Evolutionary conservation across 2,888 invertebrate genomes (phyloP).

Genomic region (Leptinotarsa tumamoca): DNA sequence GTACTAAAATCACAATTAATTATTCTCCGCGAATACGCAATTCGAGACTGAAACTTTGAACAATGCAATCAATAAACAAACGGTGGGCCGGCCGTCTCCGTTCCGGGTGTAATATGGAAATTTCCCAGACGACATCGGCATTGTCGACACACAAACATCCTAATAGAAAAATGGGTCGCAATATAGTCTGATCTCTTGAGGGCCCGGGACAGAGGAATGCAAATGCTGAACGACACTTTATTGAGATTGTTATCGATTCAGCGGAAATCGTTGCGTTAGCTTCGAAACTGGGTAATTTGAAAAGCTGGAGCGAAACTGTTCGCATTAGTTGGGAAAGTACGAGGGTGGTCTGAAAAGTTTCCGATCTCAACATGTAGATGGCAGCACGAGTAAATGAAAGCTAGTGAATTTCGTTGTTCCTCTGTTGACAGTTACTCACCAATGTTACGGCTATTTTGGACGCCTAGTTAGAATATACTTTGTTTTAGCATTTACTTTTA

Average conservation of each 20-base stretch:
- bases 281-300: not conserved
- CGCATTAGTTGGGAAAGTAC: no score
- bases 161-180: conserved; percentile 9
- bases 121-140: not conserved
- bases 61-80: conserved; percentile 25
- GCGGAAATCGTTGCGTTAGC: not conserved
- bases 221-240: not conserved
- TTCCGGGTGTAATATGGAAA: conserved; percentile 14
- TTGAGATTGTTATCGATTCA: not conserved
- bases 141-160: conserved; percentile 14
- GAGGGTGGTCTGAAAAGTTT: no score
- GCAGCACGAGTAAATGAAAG: no score
- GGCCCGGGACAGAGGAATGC: not conserved
- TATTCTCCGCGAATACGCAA: conserved; percentile 17
- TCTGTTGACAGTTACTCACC: no score
- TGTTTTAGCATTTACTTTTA: no score
- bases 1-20: not conserved
- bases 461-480: no score
- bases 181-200: not conserved
- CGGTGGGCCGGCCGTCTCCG: not conserved
- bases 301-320: not conserved
- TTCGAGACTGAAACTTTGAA: conserved; percentile 22
- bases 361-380: no score
- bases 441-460: no score
- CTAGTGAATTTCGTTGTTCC: no score